Base-by-base conservation (phyloP, 2,888 invertebrate species). In the Oligia latruncula region DNA sequence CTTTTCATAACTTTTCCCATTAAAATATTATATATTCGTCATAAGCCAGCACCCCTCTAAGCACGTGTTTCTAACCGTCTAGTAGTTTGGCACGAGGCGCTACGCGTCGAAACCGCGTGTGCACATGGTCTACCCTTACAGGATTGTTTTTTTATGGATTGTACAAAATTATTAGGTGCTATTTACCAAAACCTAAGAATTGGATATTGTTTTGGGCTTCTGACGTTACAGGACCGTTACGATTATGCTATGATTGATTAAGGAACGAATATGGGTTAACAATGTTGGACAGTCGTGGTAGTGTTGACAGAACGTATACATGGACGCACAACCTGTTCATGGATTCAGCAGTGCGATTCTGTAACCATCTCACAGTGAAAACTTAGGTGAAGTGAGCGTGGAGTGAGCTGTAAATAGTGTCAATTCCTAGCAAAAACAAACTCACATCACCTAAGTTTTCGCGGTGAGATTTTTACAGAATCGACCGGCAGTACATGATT, bases 21-120 rank as follows among this genome's bases (percentile, higher is more conserved):
- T 84, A 65, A 68, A 35, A 13, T 13, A 62, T 15, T 13, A 62
- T 15, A 20, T 20, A 68, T 78, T 83, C 71, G 71, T 68, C 79
- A 84, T 71, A 49, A 71, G 74, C 15, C 71, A 62, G 43, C 74
- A 58, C 20, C 58, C 17, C 35, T 74, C 4, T 43, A 52, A 80
- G 74, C 74, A 75, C 64, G 71, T 68, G 81, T 70, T 67, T 43
- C 17, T 40, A 40, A 72, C 68, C 67, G 64, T 52, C 49, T 64
- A 65, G 52, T 80, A 74, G 43, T 60, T 60, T 60, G 71, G 60
- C 81, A 84, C 85, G 81, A 80, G 68, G 64, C 72, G 29, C 60
- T 29, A 20, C 8, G 65, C 73, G 29, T 40, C 60, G 17, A 11
- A 17, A n/a, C 6, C 15, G 64, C 64, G 71, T 64, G 73, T 65